phyloP scores from a whole-genome alignment of 1,140 invertebrate species.

The Nixonia krombeini region DNA sequence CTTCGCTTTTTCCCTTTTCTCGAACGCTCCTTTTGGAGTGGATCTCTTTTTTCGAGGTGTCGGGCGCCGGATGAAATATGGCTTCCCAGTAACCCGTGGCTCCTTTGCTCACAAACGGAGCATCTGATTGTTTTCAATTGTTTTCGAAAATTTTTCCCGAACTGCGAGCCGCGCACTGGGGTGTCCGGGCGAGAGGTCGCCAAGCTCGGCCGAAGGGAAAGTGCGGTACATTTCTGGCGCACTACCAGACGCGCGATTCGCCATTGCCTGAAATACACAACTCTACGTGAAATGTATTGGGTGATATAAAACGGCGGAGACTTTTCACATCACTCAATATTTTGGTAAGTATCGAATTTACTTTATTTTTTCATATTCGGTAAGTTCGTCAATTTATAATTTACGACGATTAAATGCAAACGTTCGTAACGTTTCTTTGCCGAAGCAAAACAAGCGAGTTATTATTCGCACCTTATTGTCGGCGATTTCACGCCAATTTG shows the following conservation, averaged over 20 bases:
- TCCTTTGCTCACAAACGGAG: not conserved
- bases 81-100: conserved; percentile 19
- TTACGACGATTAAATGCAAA: no score
- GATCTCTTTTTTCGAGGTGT: conserved; percentile 14
- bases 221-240: no score
- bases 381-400: no score
- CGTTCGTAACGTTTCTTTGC: no score
- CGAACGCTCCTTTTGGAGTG: conserved; percentile 2
- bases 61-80: conserved; percentile 40
- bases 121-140: conserved; percentile 6
- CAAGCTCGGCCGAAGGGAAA: not conserved
- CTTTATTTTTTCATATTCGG: no score
- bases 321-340: no score
- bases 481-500: conserved; percentile 19
- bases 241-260: no score
- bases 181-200: not conserved
- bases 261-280: no score
- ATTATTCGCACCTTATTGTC: not conserved
- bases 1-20: not conserved
- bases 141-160: conserved; percentile 25
- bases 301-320: no score
- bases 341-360: no score
- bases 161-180: not conserved
- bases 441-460: not conserved
- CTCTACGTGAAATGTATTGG: no score